Conservation (phyloP, 2,888 invertebrate species). For the Galeruca laticollis region DNA sequence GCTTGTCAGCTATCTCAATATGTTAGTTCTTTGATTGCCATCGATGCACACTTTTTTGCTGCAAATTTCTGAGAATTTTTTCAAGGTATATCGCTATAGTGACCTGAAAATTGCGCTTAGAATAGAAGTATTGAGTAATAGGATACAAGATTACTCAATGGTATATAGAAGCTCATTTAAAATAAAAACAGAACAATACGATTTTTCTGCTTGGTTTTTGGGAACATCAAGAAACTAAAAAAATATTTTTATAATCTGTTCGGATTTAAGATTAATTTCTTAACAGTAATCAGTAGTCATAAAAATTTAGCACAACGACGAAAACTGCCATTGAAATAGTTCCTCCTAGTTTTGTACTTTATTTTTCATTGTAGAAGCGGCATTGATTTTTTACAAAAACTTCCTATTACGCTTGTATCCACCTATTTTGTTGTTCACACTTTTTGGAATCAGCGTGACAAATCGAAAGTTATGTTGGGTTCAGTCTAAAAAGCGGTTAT, state of each 20-base stretch:
- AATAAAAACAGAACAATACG: background rate
- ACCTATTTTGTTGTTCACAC: background rate
- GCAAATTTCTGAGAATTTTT: slow-evolving; percentile 8
- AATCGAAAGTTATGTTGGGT: no score
- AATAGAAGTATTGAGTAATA: slow-evolving; percentile 4
- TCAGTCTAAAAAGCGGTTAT: no score
- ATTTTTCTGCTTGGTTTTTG: background rate
- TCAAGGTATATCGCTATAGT: slow-evolving; percentile 19
- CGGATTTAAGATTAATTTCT: background rate
- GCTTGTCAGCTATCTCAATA: no score
- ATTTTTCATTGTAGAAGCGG: background rate
- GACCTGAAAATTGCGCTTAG: slow-evolving; percentile 15
- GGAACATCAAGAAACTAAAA: background rate
- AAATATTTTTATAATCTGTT: background rate
- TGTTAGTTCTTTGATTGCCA: background rate
- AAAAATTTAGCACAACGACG: background rate
- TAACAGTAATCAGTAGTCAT: no score
- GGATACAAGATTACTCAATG: background rate
- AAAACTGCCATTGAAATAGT: background rate
- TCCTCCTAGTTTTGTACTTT: background rate
- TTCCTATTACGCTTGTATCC: no score
- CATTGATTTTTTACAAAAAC: no score
- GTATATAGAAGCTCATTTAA: background rate
- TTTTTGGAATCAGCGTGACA: no score
- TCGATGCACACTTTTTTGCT: background rate